These are phyloP conservation scores for Phrynosoma blainvillii DNA, from an alignment of 2,113 vertebrate species.

Conservation along the genomic window DNA sequence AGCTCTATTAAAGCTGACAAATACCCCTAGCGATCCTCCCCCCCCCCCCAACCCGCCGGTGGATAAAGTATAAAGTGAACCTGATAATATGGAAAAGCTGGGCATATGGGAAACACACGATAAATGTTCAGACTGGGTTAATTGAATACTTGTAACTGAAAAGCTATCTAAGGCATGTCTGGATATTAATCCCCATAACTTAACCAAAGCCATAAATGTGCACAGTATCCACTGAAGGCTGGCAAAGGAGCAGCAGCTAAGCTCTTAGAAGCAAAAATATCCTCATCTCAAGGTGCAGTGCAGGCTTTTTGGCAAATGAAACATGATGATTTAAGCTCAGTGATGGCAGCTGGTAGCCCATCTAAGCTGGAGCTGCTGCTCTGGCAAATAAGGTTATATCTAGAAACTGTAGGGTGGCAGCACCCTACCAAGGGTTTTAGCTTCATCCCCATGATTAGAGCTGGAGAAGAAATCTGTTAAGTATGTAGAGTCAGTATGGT, in stretches of 20 bases:
- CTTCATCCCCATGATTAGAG: too few relatives aligned
- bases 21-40: background rate
- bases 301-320: conserved; percentile 57
- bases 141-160: conserved; percentile 58
- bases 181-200: conserved; percentile 57
- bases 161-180: conserved; percentile 64
- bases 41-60: background rate
- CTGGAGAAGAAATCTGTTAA: too few relatives aligned
- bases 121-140: conserved; percentile 49
- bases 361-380: conserved; percentile 5
- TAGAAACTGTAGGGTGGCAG: too few relatives aligned
- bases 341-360: conserved; percentile 44
- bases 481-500: too few relatives aligned
- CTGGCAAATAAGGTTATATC: background rate
- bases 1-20: background rate
- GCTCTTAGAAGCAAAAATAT: conserved; percentile 56
- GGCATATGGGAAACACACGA: conserved; percentile 57
- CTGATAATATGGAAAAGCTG: background rate
- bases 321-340: conserved; percentile 57
- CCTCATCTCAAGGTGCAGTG: conserved; percentile 56
- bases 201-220: conserved; percentile 61
- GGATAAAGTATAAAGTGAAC: background rate
- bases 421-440: too few relatives aligned
- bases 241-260: conserved; percentile 62
- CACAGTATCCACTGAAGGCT: conserved; percentile 58